Conservation (phyloP, 2,797 vertebrate genomes). For the Molossus alvarezi region DNA sequence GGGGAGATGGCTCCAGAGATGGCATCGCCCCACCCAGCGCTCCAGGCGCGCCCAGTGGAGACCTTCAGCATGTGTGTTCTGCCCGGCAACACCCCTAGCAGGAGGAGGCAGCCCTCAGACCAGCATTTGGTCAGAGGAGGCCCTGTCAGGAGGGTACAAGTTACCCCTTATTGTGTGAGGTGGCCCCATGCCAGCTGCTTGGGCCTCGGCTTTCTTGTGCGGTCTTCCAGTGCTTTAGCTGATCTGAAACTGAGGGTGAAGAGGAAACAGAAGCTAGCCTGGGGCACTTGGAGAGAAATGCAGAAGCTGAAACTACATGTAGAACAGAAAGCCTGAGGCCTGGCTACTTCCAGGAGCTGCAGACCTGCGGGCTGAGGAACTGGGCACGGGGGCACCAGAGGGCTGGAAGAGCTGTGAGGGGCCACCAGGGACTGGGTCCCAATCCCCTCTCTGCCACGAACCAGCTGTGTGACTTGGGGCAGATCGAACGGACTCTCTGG, state of each 20-base stretch:
- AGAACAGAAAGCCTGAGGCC: conserved; percentile 80
- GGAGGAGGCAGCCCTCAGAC: neutral
- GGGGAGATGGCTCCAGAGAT: neutral
- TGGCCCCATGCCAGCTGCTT: neutral
- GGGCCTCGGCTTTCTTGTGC: neutral
- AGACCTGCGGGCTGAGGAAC: neutral
- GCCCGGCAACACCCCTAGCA: neutral
- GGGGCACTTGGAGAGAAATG: conserved; percentile 61
- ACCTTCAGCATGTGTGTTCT: neutral
- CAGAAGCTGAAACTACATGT: conserved; percentile 76
- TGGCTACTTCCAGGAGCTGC: neutral
- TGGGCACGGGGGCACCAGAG: no score
- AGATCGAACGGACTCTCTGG: neutral
- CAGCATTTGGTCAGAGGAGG: neutral
- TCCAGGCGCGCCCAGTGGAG: neutral
- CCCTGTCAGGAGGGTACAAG: neutral
- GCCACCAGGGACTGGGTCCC: neutral
- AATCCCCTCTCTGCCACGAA: neutral
- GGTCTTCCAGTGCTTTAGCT: neutral
- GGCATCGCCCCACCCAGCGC: neutral
- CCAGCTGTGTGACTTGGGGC: neutral
- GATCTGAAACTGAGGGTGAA: conserved; percentile 69
- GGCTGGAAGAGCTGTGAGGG: no score
- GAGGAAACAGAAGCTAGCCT: conserved; percentile 85
- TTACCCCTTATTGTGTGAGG: neutral